A percentile compares a stretch with the other conserved stretches of the same genome.
These are phyloP conservation scores for Thera obeliscata DNA, from an alignment of 2,888 invertebrate genomes.

Conservation along the genomic window DNA sequence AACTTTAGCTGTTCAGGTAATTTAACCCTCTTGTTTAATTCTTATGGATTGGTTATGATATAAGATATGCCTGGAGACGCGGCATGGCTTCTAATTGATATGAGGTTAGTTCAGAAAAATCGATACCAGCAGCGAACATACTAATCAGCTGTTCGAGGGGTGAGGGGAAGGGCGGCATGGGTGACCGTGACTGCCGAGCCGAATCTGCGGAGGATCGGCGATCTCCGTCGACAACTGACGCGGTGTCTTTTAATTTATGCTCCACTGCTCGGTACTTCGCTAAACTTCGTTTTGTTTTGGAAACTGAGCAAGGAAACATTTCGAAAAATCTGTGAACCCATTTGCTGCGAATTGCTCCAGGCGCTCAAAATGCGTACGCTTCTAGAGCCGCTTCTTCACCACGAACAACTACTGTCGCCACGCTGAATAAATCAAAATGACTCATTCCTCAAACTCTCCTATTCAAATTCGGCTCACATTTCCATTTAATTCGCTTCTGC, in stretches of 20 bases:
- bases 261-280: background rate
- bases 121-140: conserved; percentile 76
- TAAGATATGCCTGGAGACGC: conserved; percentile 37
- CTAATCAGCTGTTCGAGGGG: conserved; percentile 82
- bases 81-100: conserved; percentile 49
- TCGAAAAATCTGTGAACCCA: too few relatives aligned
- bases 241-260: background rate
- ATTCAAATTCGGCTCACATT: conserved; percentile 46
- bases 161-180: conserved; percentile 66
- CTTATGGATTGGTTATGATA: conserved; percentile 39
- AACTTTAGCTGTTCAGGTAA: conserved; percentile 87
- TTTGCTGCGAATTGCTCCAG: too few relatives aligned
- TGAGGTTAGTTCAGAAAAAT: conserved; percentile 80
- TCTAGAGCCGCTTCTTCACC: too few relatives aligned
- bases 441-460: conserved; percentile 40
- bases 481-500: conserved; percentile 47
- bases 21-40: conserved; percentile 50
- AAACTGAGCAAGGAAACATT: background rate
- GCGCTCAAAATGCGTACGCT: too few relatives aligned
- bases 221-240: conserved; percentile 58
- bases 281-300: background rate
- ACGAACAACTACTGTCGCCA: too few relatives aligned
- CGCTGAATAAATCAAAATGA: conserved; percentile 39
- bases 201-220: conserved; percentile 37
- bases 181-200: conserved; percentile 72